Base-by-base conservation (phyloP, 2,113 vertebrate genomes). In the Limanda limanda region DNA sequence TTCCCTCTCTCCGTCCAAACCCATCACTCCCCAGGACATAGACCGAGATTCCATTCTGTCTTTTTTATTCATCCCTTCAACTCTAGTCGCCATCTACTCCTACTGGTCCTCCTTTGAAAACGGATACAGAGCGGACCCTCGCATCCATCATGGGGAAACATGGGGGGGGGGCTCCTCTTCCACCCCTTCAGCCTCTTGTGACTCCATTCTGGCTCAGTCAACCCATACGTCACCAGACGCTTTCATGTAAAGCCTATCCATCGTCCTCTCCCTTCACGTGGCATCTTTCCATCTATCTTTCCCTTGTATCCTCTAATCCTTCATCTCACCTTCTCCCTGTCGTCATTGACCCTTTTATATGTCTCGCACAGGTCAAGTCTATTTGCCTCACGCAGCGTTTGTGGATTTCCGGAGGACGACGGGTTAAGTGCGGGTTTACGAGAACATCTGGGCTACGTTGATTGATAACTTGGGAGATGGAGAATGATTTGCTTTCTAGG, bases 401-500 rank as follows among this genome's bases (percentile, higher is more conserved):
- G n/a, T 17, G 48, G 48, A 1, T 17, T 20, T 51, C 57, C 20
- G 76, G 66, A 54, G 67, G 55, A 54, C 1, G n/a, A 4, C n/a
- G 54, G 78, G 77, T 87, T 83, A 86, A 85, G 56, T 66, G 77
- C 21, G 45, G 58, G 60, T 66, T 56, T 63, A 14, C 12, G 13
- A 59, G 73, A 63, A 51, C 74, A 71, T 86, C 79, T 88, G 81
- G 54, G 51, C 58, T 17, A 45, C 81, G 83, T 21, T 76, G 83
- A 89, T 27, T 76, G 83, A 89, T 81, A 73, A 84, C 70, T 25
- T 67, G 11, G 17, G 52, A 58, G 48, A 56, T 21, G 3, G 21
- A 60, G n/a, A 25, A 65, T 18, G 12, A 79, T 81, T 67, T 70
- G 23, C 21, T 31, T n/a, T n/a, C 18, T 11, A 10, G 20, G 51